These are phyloP conservation scores for Tinea semifulvella DNA, from an alignment of 2,888 invertebrate species.

Conservation along the genomic window DNA sequence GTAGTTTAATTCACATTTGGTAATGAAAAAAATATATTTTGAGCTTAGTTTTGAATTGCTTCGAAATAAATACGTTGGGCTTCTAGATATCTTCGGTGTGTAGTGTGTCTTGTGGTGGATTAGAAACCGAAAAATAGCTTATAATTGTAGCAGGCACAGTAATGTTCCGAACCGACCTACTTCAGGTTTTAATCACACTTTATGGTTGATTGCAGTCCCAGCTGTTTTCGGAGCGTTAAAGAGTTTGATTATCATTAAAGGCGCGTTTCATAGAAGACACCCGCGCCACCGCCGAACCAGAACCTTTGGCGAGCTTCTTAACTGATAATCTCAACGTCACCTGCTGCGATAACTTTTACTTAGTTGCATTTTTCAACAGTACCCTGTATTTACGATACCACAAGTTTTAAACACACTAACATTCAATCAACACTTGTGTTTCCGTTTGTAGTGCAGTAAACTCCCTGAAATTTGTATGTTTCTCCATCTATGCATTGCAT, in stretches of 20 bases:
- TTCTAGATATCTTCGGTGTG: conserved; percentile 19
- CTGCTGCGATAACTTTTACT: background rate
- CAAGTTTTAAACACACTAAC: too few species aligned
- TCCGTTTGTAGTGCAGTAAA: too few species aligned
- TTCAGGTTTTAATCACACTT: conserved; percentile 38
- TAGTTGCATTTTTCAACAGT: too few species aligned
- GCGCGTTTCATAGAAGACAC: conserved; percentile 29
- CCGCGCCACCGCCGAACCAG: background rate
- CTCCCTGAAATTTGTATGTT: too few species aligned
- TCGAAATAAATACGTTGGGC: too few species aligned
- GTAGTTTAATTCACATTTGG: too few species aligned
- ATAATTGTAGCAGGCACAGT: conserved; percentile 24
- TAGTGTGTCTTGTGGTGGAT: conserved; percentile 31
- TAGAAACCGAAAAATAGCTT: conserved; percentile 31
- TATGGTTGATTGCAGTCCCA: conserved; percentile 70
- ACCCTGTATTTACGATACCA: too few species aligned
- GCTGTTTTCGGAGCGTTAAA: conserved; percentile 71
- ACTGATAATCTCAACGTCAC: background rate
- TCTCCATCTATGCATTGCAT: too few species aligned
- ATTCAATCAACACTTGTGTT: too few species aligned
- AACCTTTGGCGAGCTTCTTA: background rate
- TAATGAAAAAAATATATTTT: too few species aligned
- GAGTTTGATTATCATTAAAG: conserved; percentile 41
- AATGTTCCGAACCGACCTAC: conserved; percentile 23
- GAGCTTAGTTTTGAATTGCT: too few species aligned